Conservation (phyloP, 2,113 vertebrate genomes). For the Steatornis caripensis region DNA sequence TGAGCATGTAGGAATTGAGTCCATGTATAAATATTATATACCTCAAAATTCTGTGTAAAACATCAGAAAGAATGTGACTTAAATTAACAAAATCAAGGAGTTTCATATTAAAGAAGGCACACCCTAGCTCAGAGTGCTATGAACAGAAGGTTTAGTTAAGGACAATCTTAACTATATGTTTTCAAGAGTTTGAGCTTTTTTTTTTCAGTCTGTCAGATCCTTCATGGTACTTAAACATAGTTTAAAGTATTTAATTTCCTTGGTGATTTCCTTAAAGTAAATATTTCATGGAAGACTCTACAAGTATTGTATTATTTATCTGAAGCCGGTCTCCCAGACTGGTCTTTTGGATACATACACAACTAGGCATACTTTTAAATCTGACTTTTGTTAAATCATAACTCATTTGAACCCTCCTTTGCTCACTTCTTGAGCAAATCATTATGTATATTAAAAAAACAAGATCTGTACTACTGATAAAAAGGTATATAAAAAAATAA, state of each 20-base stretch:
- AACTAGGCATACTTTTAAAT: slow-evolving; percentile 3
- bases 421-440: background rate
- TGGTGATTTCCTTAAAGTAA: slow-evolving; percentile 46
- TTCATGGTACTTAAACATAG: slow-evolving; percentile 42
- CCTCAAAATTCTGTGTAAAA: background rate
- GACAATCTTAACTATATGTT: background rate
- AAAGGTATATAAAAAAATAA: background rate
- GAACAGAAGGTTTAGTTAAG: background rate
- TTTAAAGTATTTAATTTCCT: slow-evolving; percentile 55
- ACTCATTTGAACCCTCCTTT: background rate
- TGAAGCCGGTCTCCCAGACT: slow-evolving; percentile 19
- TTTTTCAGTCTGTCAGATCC: background rate
- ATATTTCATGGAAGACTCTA: slow-evolving; percentile 50
- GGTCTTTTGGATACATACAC: background rate
- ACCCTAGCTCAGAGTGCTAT: background rate
- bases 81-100: background rate
- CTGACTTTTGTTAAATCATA: background rate
- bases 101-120: background rate
- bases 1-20: slow-evolving; percentile 46
- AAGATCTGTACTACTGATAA: background rate
- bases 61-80: background rate
- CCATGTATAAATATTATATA: slow-evolving; percentile 52
- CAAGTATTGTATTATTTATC: slow-evolving; percentile 55
- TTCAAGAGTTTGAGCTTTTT: background rate
- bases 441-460: background rate